Conservation (phyloP, 2,888 invertebrate genomes). For the Ormyrus pomaceus region DNA sequence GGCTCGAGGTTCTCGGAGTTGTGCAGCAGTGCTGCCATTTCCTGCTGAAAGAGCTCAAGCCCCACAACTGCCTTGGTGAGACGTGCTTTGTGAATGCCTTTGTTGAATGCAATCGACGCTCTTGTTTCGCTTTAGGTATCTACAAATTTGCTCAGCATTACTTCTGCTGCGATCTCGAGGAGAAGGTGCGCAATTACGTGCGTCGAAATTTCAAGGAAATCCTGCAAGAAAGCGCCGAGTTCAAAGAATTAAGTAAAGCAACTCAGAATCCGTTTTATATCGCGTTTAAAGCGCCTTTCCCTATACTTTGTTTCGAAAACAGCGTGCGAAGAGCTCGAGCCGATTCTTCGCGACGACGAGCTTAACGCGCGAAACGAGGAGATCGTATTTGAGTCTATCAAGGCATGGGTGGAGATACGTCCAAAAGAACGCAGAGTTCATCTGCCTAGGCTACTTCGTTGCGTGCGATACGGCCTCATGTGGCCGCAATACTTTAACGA, state of each 20-base stretch:
- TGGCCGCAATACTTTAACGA: slow-evolving; percentile 79
- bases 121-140: slow-evolving; percentile 75
- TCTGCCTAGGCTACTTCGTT: slow-evolving; percentile 80
- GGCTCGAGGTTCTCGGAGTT: slow-evolving; percentile 84
- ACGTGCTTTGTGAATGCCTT: neutral
- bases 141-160: slow-evolving; percentile 83
- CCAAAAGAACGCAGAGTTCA: slow-evolving; percentile 77
- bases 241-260: slow-evolving; percentile 76
- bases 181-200: slow-evolving; percentile 79
- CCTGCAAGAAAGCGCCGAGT: slow-evolving; percentile 81
- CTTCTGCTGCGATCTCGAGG: slow-evolving; percentile 83
- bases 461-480: slow-evolving; percentile 83
- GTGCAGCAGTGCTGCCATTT: slow-evolving; percentile 84
- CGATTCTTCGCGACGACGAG: slow-evolving; percentile 80
- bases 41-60: slow-evolving; percentile 80
- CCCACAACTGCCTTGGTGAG: slow-evolving; percentile 82
- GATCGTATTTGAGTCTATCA: slow-evolving; percentile 84
- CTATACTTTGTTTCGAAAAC: neutral
- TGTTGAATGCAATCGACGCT: too few species aligned
- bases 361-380: slow-evolving; percentile 85
- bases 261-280: neutral
- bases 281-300: neutral
- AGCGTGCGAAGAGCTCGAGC: slow-evolving; percentile 46
- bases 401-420: slow-evolving; percentile 83
- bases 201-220: slow-evolving; percentile 80